phyloP scores from a whole-genome alignment of 2,113 vertebrate species.

The Beaufortia kweichowensis region DNA sequence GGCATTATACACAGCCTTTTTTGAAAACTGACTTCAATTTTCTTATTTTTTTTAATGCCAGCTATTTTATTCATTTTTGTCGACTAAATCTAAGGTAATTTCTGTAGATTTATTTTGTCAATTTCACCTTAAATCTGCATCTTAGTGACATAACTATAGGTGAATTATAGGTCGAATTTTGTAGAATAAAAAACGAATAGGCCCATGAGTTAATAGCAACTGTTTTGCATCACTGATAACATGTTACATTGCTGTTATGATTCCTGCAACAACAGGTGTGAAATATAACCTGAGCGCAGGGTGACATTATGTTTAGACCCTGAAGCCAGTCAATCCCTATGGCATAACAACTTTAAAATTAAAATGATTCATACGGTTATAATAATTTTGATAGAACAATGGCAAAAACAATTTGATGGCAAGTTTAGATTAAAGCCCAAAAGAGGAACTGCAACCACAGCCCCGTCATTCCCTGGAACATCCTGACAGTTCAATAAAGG shows the following conservation, averaged over 20 bases:
- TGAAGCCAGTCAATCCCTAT: slow-evolving; percentile 45
- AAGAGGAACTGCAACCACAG: slow-evolving; percentile 55
- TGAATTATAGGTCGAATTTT: too few relatives aligned
- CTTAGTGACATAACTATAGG: too few relatives aligned
- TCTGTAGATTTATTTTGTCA: too few relatives aligned
- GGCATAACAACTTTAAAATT: slow-evolving; percentile 1
- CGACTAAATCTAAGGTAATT: too few relatives aligned
- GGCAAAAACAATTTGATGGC: slow-evolving; percentile 29
- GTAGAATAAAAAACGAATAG: too few relatives aligned
- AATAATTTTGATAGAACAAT: neutral
- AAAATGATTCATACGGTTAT: neutral
- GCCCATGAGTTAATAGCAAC: too few relatives aligned
- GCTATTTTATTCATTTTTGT: too few relatives aligned
- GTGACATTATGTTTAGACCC: slow-evolving; percentile 46
- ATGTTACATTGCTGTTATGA: slow-evolving; percentile 50
- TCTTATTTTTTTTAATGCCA: too few relatives aligned
- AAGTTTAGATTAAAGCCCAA: slow-evolving; percentile 43
- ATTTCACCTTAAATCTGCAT: too few relatives aligned
- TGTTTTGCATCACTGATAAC: slow-evolving; percentile 42
- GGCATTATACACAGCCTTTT: too few relatives aligned
- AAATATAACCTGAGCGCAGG: slow-evolving; percentile 28
- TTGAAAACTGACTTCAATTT: too few relatives aligned
- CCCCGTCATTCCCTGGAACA: slow-evolving; percentile 38
- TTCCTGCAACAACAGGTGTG: slow-evolving; percentile 52
- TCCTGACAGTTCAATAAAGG: slow-evolving; percentile 40